A percentile compares a stretch with the other conserved stretches of the same genome.
Evolutionary conservation across 2,888 invertebrate species (phyloP).

Genomic region (Electrophaes corylata): DNA sequence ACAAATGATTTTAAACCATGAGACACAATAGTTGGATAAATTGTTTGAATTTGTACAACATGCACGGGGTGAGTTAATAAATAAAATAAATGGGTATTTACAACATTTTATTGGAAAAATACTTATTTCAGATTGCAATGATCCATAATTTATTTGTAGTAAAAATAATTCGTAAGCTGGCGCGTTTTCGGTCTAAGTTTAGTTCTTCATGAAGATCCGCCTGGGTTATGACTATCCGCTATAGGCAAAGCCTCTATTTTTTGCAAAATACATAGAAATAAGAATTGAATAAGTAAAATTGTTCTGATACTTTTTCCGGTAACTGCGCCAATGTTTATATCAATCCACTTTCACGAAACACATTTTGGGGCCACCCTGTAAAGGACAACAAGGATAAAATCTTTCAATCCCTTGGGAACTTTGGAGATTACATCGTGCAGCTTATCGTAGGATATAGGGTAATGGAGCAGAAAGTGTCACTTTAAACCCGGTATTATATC

Average conservation of each 20-base stretch:
- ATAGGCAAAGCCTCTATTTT: no score
- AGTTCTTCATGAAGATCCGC: background rate
- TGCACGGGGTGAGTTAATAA: no score
- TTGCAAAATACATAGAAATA: background rate
- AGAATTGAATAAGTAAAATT: background rate
- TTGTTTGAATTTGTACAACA: background rate
- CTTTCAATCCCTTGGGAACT: slow-evolving; percentile 27
- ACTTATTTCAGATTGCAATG: no score
- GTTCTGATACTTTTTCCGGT: background rate
- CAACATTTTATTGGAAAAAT: no score
- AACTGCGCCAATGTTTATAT: background rate
- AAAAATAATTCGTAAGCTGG: no score
- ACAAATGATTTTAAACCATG: background rate
- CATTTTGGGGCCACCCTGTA: slow-evolving; percentile 18
- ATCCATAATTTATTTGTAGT: no score
- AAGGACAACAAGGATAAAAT: slow-evolving; percentile 22
- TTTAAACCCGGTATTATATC: slow-evolving; percentile 27
- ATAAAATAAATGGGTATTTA: no score
- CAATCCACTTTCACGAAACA: background rate
- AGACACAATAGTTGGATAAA: slow-evolving; percentile 1
- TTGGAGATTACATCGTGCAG: slow-evolving; percentile 28
- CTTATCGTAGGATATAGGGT: slow-evolving; percentile 30
- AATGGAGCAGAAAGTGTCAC: slow-evolving; percentile 27
- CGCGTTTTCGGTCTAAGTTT: no score
- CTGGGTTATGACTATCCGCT: background rate